Base-by-base conservation (phyloP, 92 coral and sea anemone species). In the Porites lobata region DNA sequence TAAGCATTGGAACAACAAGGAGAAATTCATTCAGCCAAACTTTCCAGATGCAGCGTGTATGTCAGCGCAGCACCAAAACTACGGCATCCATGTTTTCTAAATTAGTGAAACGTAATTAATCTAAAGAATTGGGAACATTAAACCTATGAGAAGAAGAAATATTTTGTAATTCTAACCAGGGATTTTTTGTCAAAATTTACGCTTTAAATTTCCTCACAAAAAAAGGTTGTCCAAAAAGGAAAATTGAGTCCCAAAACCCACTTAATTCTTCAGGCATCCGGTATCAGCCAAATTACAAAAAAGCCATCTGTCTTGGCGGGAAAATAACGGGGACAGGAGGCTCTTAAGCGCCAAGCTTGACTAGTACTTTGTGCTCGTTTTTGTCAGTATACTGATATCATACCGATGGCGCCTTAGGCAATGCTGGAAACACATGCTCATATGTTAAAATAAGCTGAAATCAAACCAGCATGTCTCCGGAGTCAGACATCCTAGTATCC, bases 391-490 rank as follows among this genome's bases (percentile, higher is more conserved):
- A 62, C 32, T 38, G 75, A 82, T 20, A 69, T 70, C 78, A 82
- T 53, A 56, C 47, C 50, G 2, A 6, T 74, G 87, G 87, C 87
- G 87, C 87, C 87, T 74, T 15, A 11, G 73, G 87, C 80, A 47
- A 82, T 82, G 69, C 72, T 62, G 87, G 29, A 84, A 84, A 84
- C 87, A 61, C 81, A 75, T 69, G 73, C 61, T 61, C 87, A 73
- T 84, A 80, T 84, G 87, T 84, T 84, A 61, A 84, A 75, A 50
- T 32, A 72, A 84, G 53, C 32, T 72, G 72, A 84, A 73, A 84
- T 72, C 66, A 84, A 82, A 84, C 68, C 86, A 82, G 87, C 87
- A 84, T 65, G 87, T 75, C 68, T 64, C 79, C 80, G 73, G 87
- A 84, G 80, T 21, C 87, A 84, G 87, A 84, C 87, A 73, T 75